These are phyloP conservation scores for Apocrypta bakeri DNA, from an alignment of 1,140 invertebrate genomes.

Conservation along the genomic window DNA sequence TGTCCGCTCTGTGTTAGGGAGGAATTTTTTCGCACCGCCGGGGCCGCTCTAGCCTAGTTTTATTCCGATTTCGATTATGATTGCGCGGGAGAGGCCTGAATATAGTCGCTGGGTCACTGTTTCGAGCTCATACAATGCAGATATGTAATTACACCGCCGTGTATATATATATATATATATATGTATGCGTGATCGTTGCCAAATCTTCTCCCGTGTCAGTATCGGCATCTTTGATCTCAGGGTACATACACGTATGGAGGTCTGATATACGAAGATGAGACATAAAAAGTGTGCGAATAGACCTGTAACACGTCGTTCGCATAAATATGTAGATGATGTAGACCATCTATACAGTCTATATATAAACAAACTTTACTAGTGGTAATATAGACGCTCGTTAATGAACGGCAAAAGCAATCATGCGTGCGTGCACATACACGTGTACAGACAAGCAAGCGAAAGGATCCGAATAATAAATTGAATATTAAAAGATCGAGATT, in stretches of 20 bases:
- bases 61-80: slow-evolving; percentile 30
- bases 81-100: slow-evolving; percentile 5
- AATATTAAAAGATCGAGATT: slow-evolving; percentile 44
- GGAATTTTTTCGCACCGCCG: slow-evolving; percentile 24
- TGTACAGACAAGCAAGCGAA: background rate
- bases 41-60: slow-evolving; percentile 14
- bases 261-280: background rate
- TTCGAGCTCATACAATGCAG: background rate
- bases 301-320: background rate
- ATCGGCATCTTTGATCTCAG: background rate
- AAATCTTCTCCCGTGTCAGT: background rate
- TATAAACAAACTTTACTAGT: no score
- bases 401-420: background rate
- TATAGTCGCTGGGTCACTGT: background rate
- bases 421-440: background rate
- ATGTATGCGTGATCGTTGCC: background rate
- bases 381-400: no score
- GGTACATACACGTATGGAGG: background rate
- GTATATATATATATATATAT: no score
- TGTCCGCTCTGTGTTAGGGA: background rate
- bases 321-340: no score
- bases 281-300: background rate
- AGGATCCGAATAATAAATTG: slow-evolving; percentile 22
- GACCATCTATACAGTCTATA: no score
- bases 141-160: slow-evolving; percentile 20